phyloP scores from a whole-genome alignment of 2,888 invertebrate species.

The Meliscaeva auricollis region DNA sequence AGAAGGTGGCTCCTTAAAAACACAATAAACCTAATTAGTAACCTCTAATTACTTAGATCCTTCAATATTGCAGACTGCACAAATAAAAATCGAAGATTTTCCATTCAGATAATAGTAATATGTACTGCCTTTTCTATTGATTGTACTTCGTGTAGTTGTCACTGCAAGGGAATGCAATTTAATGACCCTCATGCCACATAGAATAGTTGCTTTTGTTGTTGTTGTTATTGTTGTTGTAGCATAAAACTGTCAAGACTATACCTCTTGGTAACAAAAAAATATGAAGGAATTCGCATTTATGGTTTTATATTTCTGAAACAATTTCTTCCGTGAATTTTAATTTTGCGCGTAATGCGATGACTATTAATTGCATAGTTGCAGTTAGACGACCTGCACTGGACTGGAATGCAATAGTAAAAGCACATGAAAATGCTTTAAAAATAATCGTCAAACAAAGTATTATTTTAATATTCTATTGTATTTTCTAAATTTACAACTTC shows the following conservation, averaged over 20 bases:
- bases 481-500: not conserved
- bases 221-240: slow-evolving; percentile 13
- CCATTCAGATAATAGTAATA: not conserved
- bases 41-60: slow-evolving; percentile 22
- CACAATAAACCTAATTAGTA: slow-evolving; percentile 46
- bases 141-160: not conserved
- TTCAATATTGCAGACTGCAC: not conserved
- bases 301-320: not conserved
- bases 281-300: slow-evolving; percentile 1
- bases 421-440: not conserved
- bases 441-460: not conserved
- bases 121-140: slow-evolving; percentile 8
- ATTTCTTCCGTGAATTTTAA: slow-evolving; percentile 32
- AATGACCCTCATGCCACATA: slow-evolving; percentile 56
- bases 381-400: too few relatives aligned
- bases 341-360: slow-evolving; percentile 15
- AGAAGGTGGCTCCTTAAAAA: slow-evolving; percentile 21
- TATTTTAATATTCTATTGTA: too few relatives aligned
- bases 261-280: not conserved
- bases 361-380: not conserved
- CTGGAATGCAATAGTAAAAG: slow-evolving; percentile 9
- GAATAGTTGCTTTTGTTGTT: slow-evolving; percentile 30
- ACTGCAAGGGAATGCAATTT: not conserved
- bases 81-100: not conserved
- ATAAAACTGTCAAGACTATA: not conserved